phyloP scores from a whole-genome alignment of 2,797 vertebrate genomes.

The Helarctos malayanus region DNA sequence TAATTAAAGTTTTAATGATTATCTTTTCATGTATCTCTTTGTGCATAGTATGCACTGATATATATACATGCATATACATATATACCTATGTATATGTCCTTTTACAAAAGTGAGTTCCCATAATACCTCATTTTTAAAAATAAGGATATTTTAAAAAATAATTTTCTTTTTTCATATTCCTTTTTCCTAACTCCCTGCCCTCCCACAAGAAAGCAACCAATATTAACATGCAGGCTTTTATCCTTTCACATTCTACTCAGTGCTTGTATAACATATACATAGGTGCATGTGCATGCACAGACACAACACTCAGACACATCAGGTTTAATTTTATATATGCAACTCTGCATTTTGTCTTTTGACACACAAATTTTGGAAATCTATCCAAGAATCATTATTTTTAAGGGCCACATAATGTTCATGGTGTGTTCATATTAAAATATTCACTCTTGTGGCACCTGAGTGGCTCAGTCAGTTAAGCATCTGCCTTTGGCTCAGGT shows the following conservation, averaged over 20 bases:
- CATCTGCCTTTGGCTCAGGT: no score
- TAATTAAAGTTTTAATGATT: background rate
- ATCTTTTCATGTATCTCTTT: background rate
- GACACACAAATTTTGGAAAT: constrained; percentile 9
- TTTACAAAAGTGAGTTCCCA: background rate
- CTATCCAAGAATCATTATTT: background rate
- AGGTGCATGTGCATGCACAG: background rate
- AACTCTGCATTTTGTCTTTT: constrained; percentile 12
- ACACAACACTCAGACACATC: background rate
- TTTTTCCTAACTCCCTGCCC: background rate
- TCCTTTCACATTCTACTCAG: background rate
- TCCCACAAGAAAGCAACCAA: background rate
- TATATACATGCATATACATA: background rate
- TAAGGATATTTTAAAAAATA: background rate
- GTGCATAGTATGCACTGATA: background rate
- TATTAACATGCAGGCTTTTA: background rate
- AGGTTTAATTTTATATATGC: background rate
- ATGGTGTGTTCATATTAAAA: background rate
- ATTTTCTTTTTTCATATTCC: background rate
- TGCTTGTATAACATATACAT: background rate
- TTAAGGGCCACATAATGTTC: background rate
- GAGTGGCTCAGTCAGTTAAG: no score
- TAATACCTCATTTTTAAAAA: background rate
- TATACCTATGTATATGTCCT: background rate
- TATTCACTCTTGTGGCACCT: background rate